Evolutionary conservation across 2,797 vertebrate genomes (phyloP).

Genomic region (Anisognathus igniventris): DNA sequence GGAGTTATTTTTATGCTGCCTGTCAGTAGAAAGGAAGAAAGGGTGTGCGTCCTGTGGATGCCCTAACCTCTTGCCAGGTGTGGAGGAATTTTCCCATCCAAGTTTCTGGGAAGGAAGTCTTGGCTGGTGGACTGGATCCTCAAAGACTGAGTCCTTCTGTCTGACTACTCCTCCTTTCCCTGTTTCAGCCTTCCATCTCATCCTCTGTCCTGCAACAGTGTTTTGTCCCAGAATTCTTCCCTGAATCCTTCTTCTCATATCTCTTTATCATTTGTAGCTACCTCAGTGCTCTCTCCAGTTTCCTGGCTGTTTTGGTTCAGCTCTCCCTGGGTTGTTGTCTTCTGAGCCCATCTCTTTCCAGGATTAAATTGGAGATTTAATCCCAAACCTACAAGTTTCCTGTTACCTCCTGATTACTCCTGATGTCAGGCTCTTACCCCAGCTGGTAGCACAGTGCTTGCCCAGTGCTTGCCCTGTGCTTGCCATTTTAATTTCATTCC

Average conservation of each 20-base stretch:
- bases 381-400: not conserved
- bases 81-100: not conserved
- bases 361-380: no score
- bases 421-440: not conserved
- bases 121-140: not conserved
- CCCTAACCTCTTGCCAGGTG: not conserved
- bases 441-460: not conserved
- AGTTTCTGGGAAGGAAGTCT: not conserved
- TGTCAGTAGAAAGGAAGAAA: not conserved
- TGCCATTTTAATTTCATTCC: not conserved
- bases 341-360: not conserved
- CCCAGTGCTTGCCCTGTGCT: not conserved
- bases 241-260: not conserved
- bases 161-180: not conserved
- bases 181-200: not conserved
- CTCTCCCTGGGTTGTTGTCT: not conserved
- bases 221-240: not conserved
- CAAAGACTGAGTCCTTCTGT: not conserved
- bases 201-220: not conserved
- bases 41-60: not conserved
- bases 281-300: not conserved
- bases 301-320: not conserved
- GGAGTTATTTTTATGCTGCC: not conserved
- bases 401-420: no score
- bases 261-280: not conserved